Percentiles rank a stretch among this genome's conserved stretches.
Conservation (phyloP, 2,113 vertebrate genomes). For the Ochotona curzoniae region DNA sequence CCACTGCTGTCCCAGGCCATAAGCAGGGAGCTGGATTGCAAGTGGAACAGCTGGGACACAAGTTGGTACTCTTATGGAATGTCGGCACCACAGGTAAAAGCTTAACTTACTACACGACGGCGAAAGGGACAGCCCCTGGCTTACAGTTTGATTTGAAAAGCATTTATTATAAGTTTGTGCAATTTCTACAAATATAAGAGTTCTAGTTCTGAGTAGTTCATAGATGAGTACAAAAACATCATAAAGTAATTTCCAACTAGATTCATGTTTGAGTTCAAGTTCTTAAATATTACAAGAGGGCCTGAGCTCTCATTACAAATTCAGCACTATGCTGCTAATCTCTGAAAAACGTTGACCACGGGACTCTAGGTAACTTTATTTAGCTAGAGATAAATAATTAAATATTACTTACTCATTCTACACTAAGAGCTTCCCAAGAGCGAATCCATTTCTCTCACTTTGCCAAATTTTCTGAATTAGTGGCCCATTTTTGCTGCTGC, state of each 20-base stretch:
- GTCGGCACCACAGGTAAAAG: too few species aligned
- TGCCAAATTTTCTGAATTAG: not conserved
- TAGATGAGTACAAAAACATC: not conserved
- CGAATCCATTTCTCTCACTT: conserved; percentile 26
- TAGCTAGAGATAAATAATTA: conserved; percentile 59
- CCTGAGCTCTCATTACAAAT: conserved; percentile 7
- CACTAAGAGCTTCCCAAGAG: conserved; percentile 32
- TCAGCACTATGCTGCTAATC: not conserved
- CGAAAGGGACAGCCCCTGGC: too few species aligned
- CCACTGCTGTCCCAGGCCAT: too few species aligned
- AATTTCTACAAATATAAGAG: not conserved
- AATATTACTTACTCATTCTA: conserved; percentile 27
- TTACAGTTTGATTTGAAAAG: conserved; percentile 48
- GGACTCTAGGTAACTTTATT: conserved; percentile 38
- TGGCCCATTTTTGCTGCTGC: not conserved
- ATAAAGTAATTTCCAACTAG: conserved; percentile 22
- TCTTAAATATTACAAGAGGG: conserved; percentile 40
- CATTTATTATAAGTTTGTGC: conserved; percentile 29
- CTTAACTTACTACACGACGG: too few species aligned
- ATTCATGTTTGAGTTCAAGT: conserved; percentile 54
- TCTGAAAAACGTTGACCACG: conserved; percentile 45
- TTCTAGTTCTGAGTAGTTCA: not conserved
- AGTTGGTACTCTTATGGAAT: too few species aligned
- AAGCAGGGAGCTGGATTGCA: too few species aligned
- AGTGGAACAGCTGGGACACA: too few species aligned